Base-by-base conservation (phyloP, 1,140 invertebrate species). In the Cryptotermes secundus region DNA sequence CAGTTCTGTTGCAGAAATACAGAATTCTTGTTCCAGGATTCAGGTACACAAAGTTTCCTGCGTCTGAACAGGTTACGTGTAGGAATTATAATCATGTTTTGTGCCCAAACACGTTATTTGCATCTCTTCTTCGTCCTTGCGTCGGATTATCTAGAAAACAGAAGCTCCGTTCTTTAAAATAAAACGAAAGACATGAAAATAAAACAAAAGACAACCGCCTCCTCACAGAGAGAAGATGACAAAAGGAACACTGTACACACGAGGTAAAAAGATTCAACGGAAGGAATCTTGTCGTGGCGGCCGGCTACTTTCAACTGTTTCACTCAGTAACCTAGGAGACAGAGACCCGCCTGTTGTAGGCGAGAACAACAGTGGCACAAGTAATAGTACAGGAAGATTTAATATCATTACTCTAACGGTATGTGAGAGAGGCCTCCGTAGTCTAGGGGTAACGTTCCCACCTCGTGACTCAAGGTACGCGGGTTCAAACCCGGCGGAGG, bases 271-370 rank as follows among this genome's bases (percentile, higher is more conserved):
- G 4, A 49, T n/a, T 26, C 59, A n/a, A 14, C 14, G n/a, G 26
- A 72, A 72, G n/a, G 59, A 72, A 31, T 31, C 59, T 72, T 72
- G 59, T 72, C 59, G n/a, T 72, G 59, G 26, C 59, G 59, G 59
- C n/a, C 26, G 59, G 59, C 59, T 72, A 4, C 59, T 72, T 7
- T 72, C 59, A 72, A 31, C 59, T 72, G 59, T 72, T 72, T 72
- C 59, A 72, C 26, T 31, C 59, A 26, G 4, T 31, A 31, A 4
- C 59, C 59, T 72, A 31, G 59, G 59, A 72, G 59, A 72, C 59
- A 72, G 4, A 9, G 26, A 72, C 26, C 53, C 53, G 59, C 59
- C 26, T 16, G 0, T 2, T n/a, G 26, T 16, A n/a, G 7, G 59
- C 0, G 3, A 31, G 26, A 26, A 26, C 59, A 31, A 12, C 26